Evolutionary conservation across 2,888 invertebrate species (phyloP), one percentile per base, ranked within the genome.

Genomic region (Odontocolon sp.): DNA sequence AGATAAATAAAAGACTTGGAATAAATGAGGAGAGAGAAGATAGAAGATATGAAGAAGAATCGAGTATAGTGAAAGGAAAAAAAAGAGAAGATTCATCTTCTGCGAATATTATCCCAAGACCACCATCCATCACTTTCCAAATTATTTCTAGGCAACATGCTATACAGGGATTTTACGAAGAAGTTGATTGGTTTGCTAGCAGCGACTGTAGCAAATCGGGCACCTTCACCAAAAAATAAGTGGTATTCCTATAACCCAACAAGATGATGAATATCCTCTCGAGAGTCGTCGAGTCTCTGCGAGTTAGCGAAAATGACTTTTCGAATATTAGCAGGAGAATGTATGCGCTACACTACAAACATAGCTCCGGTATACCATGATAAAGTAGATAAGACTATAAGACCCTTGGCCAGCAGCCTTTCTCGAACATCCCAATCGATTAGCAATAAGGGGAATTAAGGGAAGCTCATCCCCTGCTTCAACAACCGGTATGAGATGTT

Each of bases 101-200:
- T 6, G 33, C 18, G 38, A 61, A 61, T 45, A 73, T 61, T 54
- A 21, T 54, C 28, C 54, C 45, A 18, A 52, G 45, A 36, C 45
- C 26, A 68, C 9, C 45, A 73, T 68, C 45, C 67, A 73, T 73
- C 73, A 68, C 57, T 67, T 73, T 61, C 54, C 54, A 67, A 67
- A 61, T 73, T 67, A 68, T 73, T 73, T 45, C 38, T 68, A 73
- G 61, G 67, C 52, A 59, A 28, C 61, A 33, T 38, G 42, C 16
- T 36, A 64, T 23, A 38, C 8, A 11, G 36, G 36, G 38, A 73
- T 72, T 26, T 52, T 52, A 6, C 52, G n/a, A n/a, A n/a, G n/a
- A n/a, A n/a, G n/a, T n/a, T n/a, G n/a, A n/a, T n/a, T n/a, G n/a
- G n/a, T n/a, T n/a, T n/a, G n/a, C n/a, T n/a, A n/a, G n/a, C n/a